Evolutionary conservation across 2,888 invertebrate species (phyloP), one percentile per base, ranked within the genome.

Genomic region (Cenopis cana): DNA sequence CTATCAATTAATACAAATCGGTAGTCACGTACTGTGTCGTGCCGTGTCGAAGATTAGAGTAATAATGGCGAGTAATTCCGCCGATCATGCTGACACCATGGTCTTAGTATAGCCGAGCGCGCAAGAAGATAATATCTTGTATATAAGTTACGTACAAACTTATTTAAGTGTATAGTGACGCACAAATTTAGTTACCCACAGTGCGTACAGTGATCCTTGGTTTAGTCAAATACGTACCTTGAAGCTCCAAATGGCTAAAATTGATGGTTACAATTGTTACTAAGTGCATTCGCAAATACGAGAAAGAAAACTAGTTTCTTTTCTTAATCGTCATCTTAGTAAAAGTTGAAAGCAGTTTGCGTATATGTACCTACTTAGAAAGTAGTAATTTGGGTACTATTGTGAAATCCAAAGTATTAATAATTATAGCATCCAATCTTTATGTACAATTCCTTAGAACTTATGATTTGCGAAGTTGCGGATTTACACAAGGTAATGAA

Each of bases 1-100:
- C 80, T 89, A 91, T 92, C 91, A 93, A 93, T 93, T 93, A 92
- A 89, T 87, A 85, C 85, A 85, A 89, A 92, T 90, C 91, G 87
- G 93, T 91, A 92, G 91, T 91, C 78, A 80, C 79, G 81, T 80
- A 85, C 83, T n/a, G n/a, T 50, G 62, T 38, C 62, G 61, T 81
- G 86, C 85, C 87, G 85, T 81, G 82, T 76, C 82, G 76, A 79
- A 85, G 86, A 90, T 90, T 89, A 86, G 81, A 84, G 87, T 89
- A 90, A 87, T 91, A 91, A 91, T 88, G 89, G 86, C 78, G 85
- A 83, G 87, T 89, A 86, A 88, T 88, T 87, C 83, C 81, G 83
- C 83, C 82, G 79, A 86, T 89, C 88, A 87, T 85, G 82, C 83
- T 80, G 78, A 81, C 78, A 80, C 76, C 76, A 69, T 61, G 75